These are phyloP conservation scores for Sebastolobus alascanus DNA, from an alignment of 2,797 vertebrate genomes.

Conservation along the genomic window DNA sequence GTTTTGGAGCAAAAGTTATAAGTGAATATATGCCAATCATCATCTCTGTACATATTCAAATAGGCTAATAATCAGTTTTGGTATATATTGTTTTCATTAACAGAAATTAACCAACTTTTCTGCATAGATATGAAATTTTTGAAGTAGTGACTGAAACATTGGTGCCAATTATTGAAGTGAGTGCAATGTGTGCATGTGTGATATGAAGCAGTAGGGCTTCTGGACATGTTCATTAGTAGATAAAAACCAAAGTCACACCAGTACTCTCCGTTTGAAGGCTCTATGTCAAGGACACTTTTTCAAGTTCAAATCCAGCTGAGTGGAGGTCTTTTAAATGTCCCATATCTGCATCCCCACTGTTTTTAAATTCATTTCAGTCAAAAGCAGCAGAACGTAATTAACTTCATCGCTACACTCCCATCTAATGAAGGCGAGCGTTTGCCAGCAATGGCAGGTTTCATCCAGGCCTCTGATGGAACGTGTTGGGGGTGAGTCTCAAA, in stretches of 20 bases:
- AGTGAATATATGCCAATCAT: not conserved
- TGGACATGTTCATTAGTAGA: slow-evolving; percentile 47
- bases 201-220: slow-evolving; percentile 27
- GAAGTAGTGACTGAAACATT: slow-evolving; percentile 14
- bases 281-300: slow-evolving; percentile 60
- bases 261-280: slow-evolving; percentile 37
- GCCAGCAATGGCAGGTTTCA: slow-evolving; percentile 66
- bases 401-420: slow-evolving; percentile 48
- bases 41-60: not conserved
- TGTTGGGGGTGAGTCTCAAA: slow-evolving; percentile 65
- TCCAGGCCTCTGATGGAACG: slow-evolving; percentile 73
- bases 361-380: slow-evolving; percentile 62
- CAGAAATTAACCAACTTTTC: not conserved
- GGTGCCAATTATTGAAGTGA: slow-evolving; percentile 21
- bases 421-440: slow-evolving; percentile 69
- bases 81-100: not conserved
- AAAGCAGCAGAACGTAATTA: slow-evolving; percentile 64
- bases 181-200: slow-evolving; percentile 15
- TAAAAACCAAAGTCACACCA: slow-evolving; percentile 43
- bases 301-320: slow-evolving; percentile 55
- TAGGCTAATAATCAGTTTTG: not conserved
- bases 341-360: slow-evolving; percentile 46
- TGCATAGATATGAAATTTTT: slow-evolving; percentile 2
- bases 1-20: not conserved
- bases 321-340: slow-evolving; percentile 43